These are phyloP conservation scores for Holacanthus passer DNA, from an alignment of 2,113 vertebrate genomes.

Conservation along the genomic window DNA sequence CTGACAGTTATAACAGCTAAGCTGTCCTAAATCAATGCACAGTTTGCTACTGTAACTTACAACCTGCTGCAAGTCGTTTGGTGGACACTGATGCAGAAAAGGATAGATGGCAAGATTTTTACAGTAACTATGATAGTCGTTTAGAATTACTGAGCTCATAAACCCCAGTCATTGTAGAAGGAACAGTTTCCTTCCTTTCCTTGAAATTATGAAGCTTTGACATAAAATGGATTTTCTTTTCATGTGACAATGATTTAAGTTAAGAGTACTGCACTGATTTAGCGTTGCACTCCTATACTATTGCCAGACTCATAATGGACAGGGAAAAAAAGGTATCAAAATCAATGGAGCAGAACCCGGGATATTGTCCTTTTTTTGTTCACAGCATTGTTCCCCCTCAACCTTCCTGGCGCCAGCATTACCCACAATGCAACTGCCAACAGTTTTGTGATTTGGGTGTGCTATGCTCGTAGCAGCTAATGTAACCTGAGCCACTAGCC, in stretches of 20 bases:
- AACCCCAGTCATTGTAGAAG: slow-evolving; percentile 3
- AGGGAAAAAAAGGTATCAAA: neutral
- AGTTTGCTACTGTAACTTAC: slow-evolving; percentile 27
- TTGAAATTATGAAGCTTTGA: neutral
- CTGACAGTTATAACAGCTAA: slow-evolving; percentile 48
- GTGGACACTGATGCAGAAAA: slow-evolving; percentile 19
- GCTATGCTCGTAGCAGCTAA: too few species aligned
- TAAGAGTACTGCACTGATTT: neutral
- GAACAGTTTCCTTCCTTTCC: neutral
- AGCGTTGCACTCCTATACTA: neutral
- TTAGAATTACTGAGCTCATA: slow-evolving; percentile 1
- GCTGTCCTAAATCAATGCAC: slow-evolving; percentile 57
- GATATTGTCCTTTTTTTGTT: neutral
- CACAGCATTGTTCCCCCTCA: neutral
- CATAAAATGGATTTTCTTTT: slow-evolving; percentile 19
- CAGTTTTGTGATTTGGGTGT: too few species aligned
- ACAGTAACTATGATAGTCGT: slow-evolving; percentile 16
- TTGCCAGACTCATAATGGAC: neutral
- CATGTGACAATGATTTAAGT: too few species aligned
- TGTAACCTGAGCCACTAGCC: too few species aligned
- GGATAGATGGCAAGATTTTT: slow-evolving; percentile 25
- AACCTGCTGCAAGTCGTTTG: slow-evolving; percentile 43
- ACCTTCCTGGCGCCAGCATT: neutral
- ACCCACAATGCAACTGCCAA: too few species aligned
- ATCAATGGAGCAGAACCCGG: neutral